Percentiles rank a stretch among this genome's conserved stretches.
These are phyloP conservation scores for Trilocha varians DNA, from an alignment of 2,888 invertebrate species.

Conservation along the genomic window DNA sequence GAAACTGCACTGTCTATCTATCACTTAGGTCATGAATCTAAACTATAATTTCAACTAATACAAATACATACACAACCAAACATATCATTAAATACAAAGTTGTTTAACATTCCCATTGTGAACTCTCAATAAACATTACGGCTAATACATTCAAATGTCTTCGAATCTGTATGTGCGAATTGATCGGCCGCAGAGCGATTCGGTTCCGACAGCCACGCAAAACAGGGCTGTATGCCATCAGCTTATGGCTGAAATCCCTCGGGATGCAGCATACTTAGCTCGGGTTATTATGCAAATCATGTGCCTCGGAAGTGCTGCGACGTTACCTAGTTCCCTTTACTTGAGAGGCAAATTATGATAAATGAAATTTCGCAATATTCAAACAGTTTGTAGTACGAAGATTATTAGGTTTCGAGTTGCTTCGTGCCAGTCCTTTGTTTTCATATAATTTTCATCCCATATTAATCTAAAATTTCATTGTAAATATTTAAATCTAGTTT, in stretches of 20 bases:
- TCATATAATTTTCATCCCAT: neutral
- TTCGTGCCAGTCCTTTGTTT: neutral
- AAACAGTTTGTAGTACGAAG: constrained; percentile 12
- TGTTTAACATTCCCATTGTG: constrained; percentile 3
- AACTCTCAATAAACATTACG: constrained; percentile 26
- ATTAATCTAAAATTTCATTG: too few species aligned
- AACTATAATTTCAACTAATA: too few species aligned
- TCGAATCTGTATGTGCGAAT: constrained; percentile 50
- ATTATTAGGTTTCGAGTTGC: constrained; percentile 9
- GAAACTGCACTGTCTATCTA: too few species aligned
- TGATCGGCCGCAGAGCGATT: constrained; percentile 45
- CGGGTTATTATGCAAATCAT: constrained; percentile 66
- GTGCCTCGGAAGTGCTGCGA: constrained; percentile 51
- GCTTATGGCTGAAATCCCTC: constrained; percentile 33
- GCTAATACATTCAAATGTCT: constrained; percentile 50
- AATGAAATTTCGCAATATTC: constrained; percentile 42
- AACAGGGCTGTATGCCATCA: constrained; percentile 24
- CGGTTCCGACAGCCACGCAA: constrained; percentile 24
- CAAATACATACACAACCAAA: neutral
- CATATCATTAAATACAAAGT: neutral
- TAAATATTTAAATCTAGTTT: too few species aligned
- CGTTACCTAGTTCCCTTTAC: constrained; percentile 56
- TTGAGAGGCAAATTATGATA: constrained; percentile 60
- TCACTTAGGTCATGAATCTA: too few species aligned
- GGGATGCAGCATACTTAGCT: constrained; percentile 40